Base-by-base conservation (phyloP, 2,888 invertebrate species). In the Leptinotarsa peninsularis region DNA sequence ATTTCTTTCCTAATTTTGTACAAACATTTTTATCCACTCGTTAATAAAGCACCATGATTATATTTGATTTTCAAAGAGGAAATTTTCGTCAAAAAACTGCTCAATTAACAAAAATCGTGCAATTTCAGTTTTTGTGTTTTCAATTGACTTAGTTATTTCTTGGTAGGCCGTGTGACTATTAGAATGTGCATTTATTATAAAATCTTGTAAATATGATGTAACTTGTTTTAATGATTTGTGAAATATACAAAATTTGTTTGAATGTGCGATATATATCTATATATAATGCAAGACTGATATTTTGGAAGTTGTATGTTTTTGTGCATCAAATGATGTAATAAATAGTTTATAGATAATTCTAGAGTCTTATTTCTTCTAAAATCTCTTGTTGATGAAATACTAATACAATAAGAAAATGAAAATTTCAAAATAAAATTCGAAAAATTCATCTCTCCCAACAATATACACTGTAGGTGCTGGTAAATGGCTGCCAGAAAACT, bases 141-240 rank as follows among this genome's bases (percentile, higher is more conserved):
- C 70, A 63, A 74, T 76, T 77, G 67, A 66, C 67, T 71, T 75
- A 4, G 63, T 77, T 76, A 75, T 77, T 79, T 81, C 79, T 74
- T 76, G 79, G 78, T 88, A 88, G 88, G 88, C 87, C 88, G 88
- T 84, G 88, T 87, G 88, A 88, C 88, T 86, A 86, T 86, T 86
- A 82, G 83, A 86, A 87, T 87, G 88, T 88, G 88, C 88, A 88
- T 88, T 88, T 88, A 88, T 81, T 81, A 81, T 84, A 81, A 84
- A 83, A 79, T 80, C 78, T 76, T 82, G 80, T 82, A 82, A 80
- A 80, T 80, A 83, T 79, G 80, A 77, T 79, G 17, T 21, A 56
- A 77, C 74, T 72, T 79, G 70, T 79, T 78, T 72, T 66, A 18
- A 72, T 60, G 67, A 69, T 76, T 74, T 77, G 78, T 79, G 77